Percentiles rank a stretch among this genome's conserved stretches.
Conservation (phyloP, 92 coral and sea anemone species). For the Parazoanthus atlanticus region DNA sequence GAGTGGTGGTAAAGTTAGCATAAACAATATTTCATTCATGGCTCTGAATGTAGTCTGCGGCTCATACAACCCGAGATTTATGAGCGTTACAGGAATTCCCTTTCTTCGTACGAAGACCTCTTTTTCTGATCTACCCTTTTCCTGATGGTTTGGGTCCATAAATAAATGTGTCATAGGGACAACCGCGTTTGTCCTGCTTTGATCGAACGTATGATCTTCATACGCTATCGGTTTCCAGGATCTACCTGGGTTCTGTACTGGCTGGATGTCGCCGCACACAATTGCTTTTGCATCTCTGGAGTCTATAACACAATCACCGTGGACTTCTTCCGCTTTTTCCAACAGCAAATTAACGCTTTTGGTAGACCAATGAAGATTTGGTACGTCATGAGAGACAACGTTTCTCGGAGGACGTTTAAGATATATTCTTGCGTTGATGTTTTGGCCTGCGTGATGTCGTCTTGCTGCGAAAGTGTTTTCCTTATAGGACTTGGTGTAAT, state of each 20-base stretch:
- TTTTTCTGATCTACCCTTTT: not conserved
- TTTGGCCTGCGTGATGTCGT: conserved; percentile 47
- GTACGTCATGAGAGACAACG: conserved; percentile 44
- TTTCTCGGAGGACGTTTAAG: conserved; percentile 53
- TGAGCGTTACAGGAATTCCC: too few relatives aligned
- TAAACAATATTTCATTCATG: not conserved
- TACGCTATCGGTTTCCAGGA: conserved; percentile 40
- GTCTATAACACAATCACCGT: conserved; percentile 41
- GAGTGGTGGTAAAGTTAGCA: not conserved
- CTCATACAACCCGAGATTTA: too few relatives aligned
- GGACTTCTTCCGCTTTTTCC: conserved; percentile 19
- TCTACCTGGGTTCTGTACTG: conserved; percentile 47
- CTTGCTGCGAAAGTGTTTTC: too few relatives aligned
- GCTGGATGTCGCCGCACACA: conserved; percentile 60
- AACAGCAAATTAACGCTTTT: conserved; percentile 51
- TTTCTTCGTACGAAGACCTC: not conserved
- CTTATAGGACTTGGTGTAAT: conserved; percentile 43
- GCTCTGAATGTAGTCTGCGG: not conserved
- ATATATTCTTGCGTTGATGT: conserved; percentile 54
- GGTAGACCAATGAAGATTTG: conserved; percentile 63
- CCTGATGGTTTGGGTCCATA: too few relatives aligned
- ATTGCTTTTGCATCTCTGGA: conserved; percentile 59
- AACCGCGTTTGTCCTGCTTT: conserved; percentile 38
- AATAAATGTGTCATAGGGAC: conserved; percentile 19
- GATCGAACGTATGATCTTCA: conserved; percentile 36